Evolutionary conservation across 2,888 invertebrate genomes (phyloP).

Genomic region (Ctena decussata): DNA sequence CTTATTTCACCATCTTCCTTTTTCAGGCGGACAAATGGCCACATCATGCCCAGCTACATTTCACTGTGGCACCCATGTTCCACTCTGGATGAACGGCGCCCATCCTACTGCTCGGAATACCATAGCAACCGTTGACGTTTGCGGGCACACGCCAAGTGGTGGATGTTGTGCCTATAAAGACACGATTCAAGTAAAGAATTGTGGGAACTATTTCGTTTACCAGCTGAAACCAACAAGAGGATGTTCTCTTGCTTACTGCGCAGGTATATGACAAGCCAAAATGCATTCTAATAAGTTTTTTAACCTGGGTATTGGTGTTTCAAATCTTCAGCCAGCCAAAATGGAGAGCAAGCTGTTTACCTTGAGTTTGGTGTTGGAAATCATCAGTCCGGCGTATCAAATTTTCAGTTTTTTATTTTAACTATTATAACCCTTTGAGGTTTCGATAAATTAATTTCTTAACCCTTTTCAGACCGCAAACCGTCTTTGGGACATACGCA

Average conservation of each 20-base stretch:
- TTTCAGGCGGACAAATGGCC: conserved; percentile 20
- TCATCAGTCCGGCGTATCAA: too few species aligned
- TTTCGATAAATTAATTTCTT: too few species aligned
- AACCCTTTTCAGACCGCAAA: too few species aligned
- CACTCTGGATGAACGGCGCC: conserved; percentile 50
- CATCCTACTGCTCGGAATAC: conserved; percentile 39
- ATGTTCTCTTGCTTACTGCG: conserved; percentile 58
- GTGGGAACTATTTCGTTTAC: conserved; percentile 52
- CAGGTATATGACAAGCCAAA: conserved; percentile 48
- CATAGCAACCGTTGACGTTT: conserved; percentile 27
- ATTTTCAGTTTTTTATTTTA: too few species aligned
- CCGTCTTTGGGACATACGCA: too few species aligned
- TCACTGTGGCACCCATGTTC: conserved; percentile 59
- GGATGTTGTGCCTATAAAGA: conserved; percentile 34
- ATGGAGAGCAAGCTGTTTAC: too few species aligned
- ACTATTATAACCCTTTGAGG: too few species aligned
- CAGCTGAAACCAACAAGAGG: conserved; percentile 40
- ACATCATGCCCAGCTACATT: conserved; percentile 29
- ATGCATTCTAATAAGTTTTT: too few species aligned
- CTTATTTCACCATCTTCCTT: too few species aligned
- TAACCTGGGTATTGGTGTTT: too few species aligned
- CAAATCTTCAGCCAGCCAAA: too few species aligned
- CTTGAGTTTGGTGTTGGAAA: too few species aligned
- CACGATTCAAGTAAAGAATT: conserved; percentile 44
- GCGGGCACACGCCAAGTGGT: neutral